Evolutionary conservation across 2,888 invertebrate species (phyloP), one percentile per base, ranked within the genome.

Genomic region (Scaptodrosophila latifasciaeformis): DNA sequence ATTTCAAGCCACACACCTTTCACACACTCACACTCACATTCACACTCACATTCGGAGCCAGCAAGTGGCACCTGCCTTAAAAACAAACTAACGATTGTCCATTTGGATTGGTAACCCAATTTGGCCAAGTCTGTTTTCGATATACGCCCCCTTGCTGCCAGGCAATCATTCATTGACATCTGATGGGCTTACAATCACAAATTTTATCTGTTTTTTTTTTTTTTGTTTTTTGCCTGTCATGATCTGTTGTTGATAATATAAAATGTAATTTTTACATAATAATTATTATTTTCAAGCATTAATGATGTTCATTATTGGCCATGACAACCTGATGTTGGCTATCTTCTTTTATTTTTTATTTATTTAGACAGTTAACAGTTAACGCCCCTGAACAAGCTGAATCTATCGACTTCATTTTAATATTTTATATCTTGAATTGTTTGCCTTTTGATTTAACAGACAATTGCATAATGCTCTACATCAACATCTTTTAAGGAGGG

Each of bases 401-500:
- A n/a, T n/a, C n/a, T n/a, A n/a, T n/a, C n/a, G n/a, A n/a, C n/a
- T n/a, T 37, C 35, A 35, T 52, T 54, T 21, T 61, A 59, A 70
- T 53, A 58, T 40, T 45, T 29, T 31, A 54, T 53, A 15, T 40
- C 49, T 44, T 13, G 30, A 9, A 39, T 40, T 29, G 18, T 30
- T 17, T 29, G 9, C 1, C 6, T 37, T 62, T 39, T 29, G 15
- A 27, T 35, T 49, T 45, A 15, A 17, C 7, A 24, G 37, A 31
- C 24, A 30, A 31, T 78, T 67, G 62, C 67, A 57, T 62, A 67
- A 76, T 46, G 29, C 19, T 30, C 56, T 10, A 13, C 34, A n/a
- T n/a, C n/a, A n/a, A n/a, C n/a, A n/a, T n/a, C n/a, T n/a, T n/a
- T n/a, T n/a, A n/a, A n/a, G n/a, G n/a, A n/a, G n/a, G n/a, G n/a